Percentiles rank a stretch among this genome's conserved stretches.
Evolutionary conservation across 2,113 vertebrate species (phyloP).

Genomic region (Sterrhoptilus dennistouni): DNA sequence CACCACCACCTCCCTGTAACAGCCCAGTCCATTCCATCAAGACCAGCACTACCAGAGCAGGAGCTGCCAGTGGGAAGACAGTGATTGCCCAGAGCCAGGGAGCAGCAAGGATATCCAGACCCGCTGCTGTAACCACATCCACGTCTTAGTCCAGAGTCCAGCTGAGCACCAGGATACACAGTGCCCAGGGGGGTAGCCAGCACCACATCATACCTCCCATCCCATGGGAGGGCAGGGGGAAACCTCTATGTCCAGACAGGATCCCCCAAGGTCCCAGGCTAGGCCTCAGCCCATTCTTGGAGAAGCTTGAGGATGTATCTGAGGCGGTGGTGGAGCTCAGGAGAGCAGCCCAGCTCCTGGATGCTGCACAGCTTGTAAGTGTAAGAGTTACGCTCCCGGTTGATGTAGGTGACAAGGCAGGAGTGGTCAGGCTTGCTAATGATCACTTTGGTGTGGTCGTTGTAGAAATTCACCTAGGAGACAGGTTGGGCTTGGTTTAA

Average conservation of each 20-base stretch:
- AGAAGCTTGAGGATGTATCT: conserved; percentile 89
- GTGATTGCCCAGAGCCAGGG: not conserved
- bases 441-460: conserved; percentile 95
- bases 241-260: not conserved
- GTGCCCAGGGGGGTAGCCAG: conserved; percentile 11
- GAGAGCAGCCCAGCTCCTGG: conserved; percentile 85
- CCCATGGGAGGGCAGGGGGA: not conserved
- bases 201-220: conserved; percentile 48
- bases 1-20: not conserved
- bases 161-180: not conserved
- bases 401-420: conserved; percentile 94
- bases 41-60: not conserved
- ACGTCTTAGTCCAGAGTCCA: conserved; percentile 22
- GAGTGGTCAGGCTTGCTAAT: conserved; percentile 88
- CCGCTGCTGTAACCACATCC: conserved; percentile 20
- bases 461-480: conserved; percentile 94
- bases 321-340: conserved; percentile 86
- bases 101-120: not conserved
- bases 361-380: conserved; percentile 89
- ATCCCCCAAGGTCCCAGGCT: not conserved
- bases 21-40: not conserved
- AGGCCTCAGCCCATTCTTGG: conserved; percentile 84
- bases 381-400: conserved; percentile 86
- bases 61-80: not conserved
- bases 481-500: conserved; percentile 10